Conservation (phyloP, 2,888 invertebrate species). For the Biston betularia region DNA sequence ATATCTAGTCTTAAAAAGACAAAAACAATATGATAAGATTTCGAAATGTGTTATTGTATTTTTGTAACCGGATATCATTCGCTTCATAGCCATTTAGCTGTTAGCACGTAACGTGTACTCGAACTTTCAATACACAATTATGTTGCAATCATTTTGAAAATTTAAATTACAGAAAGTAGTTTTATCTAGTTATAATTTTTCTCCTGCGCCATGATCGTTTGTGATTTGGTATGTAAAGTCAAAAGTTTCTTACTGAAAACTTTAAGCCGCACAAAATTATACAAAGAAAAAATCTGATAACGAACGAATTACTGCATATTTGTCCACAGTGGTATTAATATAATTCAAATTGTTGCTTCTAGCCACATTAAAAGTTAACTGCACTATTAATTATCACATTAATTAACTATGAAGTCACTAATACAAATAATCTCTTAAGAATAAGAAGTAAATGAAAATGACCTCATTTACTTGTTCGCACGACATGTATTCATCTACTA, state of each 20-base stretch:
- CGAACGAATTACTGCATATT: too few relatives aligned
- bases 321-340: too few relatives aligned
- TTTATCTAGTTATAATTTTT: too few relatives aligned
- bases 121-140: not conserved
- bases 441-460: constrained; percentile 8
- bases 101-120: not conserved
- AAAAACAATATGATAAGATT: not conserved
- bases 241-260: too few relatives aligned
- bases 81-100: constrained; percentile 5
- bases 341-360: too few relatives aligned
- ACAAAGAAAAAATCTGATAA: too few relatives aligned
- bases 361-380: too few relatives aligned
- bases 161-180: too few relatives aligned
- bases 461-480: constrained; percentile 20
- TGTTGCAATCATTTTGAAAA: not conserved
- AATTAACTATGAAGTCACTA: not conserved
- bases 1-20: not conserved
- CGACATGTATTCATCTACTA: not conserved
- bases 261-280: too few relatives aligned
- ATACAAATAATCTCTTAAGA: not conserved
- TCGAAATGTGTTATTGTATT: not conserved
- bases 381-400: too few relatives aligned
- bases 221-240: too few relatives aligned
- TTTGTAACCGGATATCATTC: constrained; percentile 1
- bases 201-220: too few relatives aligned